These are phyloP conservation scores for Charaxes varanes DNA, from an alignment of 1,140 invertebrate genomes.

Conservation along the genomic window DNA sequence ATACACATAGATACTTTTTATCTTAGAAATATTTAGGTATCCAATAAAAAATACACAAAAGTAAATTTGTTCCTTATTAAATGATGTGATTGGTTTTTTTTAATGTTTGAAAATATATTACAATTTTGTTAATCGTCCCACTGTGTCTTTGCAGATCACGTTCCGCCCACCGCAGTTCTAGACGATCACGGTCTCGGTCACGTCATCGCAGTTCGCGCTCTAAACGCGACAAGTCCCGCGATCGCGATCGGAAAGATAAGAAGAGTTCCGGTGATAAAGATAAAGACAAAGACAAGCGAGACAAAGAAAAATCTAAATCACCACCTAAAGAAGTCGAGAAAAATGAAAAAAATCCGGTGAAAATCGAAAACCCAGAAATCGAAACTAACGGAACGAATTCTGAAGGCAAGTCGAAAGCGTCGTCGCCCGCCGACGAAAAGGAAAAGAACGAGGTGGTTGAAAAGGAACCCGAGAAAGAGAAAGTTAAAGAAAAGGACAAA, in stretches of 20 bases:
- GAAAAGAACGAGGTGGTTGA: conserved; percentile 44
- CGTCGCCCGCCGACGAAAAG: conserved; percentile 52
- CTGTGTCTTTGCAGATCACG: conserved; percentile 76
- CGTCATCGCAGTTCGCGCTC: conserved; percentile 79
- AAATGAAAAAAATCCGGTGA: conserved; percentile 38
- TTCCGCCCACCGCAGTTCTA: conserved; percentile 76
- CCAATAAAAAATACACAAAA: no score
- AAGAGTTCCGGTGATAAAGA: conserved; percentile 33
- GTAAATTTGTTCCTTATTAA: no score
- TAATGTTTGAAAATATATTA: no score
- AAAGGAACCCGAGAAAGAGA: conserved; percentile 38
- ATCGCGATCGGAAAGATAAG: conserved; percentile 46
- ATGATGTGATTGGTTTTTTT: not conserved
- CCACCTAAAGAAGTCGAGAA: conserved; percentile 35
- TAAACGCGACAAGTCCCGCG: conserved; percentile 65
- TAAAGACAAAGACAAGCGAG: conserved; percentile 29
- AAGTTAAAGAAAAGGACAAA: conserved; percentile 43
- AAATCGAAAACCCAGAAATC: conserved; percentile 23
- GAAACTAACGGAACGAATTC: conserved; percentile 56
- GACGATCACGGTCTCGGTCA: conserved; percentile 76
- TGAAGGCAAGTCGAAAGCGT: conserved; percentile 56
- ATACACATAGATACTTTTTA: no score
- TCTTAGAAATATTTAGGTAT: no score
- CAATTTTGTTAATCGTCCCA: no score
- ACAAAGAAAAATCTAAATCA: conserved; percentile 54